Percentiles rank a stretch among this genome's conserved stretches.
These are phyloP conservation scores for Leptothorax acervorum DNA, from an alignment of 2,888 invertebrate genomes.

Conservation along the genomic window DNA sequence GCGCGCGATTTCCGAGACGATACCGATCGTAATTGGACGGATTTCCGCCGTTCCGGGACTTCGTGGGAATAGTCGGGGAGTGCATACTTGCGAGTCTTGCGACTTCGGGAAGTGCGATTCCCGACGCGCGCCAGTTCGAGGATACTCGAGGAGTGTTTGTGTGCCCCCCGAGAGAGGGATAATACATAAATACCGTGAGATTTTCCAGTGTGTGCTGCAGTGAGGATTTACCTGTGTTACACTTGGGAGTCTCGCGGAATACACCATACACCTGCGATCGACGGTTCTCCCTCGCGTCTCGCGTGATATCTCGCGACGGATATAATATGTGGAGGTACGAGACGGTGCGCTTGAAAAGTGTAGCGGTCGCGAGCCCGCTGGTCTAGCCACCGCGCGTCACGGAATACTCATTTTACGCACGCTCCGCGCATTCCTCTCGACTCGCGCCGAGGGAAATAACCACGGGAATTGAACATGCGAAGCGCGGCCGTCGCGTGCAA, in stretches of 20 bases:
- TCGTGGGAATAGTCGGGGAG: conserved; percentile 7
- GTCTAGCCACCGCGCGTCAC: not conserved
- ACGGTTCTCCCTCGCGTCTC: not conserved
- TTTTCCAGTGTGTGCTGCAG: not conserved
- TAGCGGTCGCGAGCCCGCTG: not conserved
- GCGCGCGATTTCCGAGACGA: not conserved
- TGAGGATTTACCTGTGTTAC: not conserved
- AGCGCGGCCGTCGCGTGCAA: conserved; percentile 34
- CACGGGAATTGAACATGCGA: conserved; percentile 38
- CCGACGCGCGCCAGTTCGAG: not conserved
- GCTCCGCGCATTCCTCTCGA: not conserved
- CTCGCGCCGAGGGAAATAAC: not conserved
- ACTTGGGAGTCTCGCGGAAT: not conserved
- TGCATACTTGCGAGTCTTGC: not conserved
- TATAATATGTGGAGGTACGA: conserved; percentile 19
- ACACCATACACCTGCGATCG: too few relatives aligned
- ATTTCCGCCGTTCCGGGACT: not conserved
- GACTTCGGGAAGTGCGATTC: not conserved
- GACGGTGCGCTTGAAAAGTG: conserved; percentile 40
- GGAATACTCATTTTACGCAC: not conserved
- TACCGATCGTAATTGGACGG: not conserved
- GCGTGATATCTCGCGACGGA: conserved; percentile 13
- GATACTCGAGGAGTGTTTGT: conserved; percentile 5
- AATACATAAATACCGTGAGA: conserved; percentile 6
- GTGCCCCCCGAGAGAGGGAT: conserved; percentile 5